Conservation (phyloP, 2,888 invertebrate genomes). For the Clostera curtula region DNA sequence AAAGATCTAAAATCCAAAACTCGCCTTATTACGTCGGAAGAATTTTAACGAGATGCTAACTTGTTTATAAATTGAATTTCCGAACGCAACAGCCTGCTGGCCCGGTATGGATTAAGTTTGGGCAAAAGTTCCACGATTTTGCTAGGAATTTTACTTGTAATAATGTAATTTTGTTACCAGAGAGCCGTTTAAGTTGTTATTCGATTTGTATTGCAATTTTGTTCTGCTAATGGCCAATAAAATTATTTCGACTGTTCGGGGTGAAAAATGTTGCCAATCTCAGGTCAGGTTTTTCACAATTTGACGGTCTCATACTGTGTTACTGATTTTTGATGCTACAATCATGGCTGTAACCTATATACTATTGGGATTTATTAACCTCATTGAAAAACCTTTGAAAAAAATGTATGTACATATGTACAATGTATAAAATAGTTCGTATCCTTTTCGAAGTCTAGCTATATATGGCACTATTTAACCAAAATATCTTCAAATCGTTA, state of each 20-base stretch:
- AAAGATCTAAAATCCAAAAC: slow-evolving; percentile 36
- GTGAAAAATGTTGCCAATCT: background rate
- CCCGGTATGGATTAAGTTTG: slow-evolving; percentile 60
- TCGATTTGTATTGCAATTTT: slow-evolving; percentile 22
- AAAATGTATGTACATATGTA: no score
- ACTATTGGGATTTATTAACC: no score
- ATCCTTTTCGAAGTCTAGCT: no score
- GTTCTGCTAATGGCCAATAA: slow-evolving; percentile 18
- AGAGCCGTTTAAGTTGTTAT: slow-evolving; percentile 29
- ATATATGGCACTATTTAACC: no score
- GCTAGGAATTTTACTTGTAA: slow-evolving; percentile 46
- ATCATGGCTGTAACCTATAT: no score
- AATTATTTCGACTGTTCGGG: background rate
- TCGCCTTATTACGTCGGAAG: slow-evolving; percentile 63
- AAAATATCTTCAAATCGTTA: no score
- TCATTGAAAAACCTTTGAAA: no score
- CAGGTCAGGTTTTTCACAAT: no score
- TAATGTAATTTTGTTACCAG: slow-evolving; percentile 35
- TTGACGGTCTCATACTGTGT: no score
- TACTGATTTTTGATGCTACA: no score
- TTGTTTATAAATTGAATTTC: slow-evolving; percentile 72
- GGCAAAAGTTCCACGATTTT: slow-evolving; percentile 59
- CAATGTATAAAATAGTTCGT: no score
- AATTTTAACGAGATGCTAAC: slow-evolving; percentile 71
- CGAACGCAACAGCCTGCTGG: slow-evolving; percentile 60